Percentiles rank a stretch among this genome's conserved stretches.
These are phyloP conservation scores for Poeciliopsis gracilis DNA, from an alignment of 2,797 vertebrate genomes.

Conservation along the genomic window DNA sequence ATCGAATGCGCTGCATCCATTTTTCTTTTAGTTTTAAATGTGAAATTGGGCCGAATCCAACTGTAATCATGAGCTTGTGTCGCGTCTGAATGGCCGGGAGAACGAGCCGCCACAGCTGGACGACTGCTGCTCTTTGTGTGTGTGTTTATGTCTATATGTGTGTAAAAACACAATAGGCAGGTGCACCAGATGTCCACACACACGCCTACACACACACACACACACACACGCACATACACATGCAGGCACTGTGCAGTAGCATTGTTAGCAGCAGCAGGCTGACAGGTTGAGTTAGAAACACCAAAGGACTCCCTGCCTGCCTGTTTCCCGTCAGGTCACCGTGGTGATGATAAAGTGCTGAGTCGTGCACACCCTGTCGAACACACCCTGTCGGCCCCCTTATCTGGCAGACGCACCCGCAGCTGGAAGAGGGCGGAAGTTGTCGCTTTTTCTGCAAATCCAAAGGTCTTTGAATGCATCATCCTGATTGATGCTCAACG, in stretches of 20 bases:
- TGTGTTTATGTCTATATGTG: conserved; percentile 33
- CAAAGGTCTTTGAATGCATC: conserved; percentile 27
- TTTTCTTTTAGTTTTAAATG: neutral
- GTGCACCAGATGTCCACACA: conserved; percentile 73
- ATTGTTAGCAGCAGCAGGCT: conserved; percentile 36
- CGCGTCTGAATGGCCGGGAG: conserved; percentile 21
- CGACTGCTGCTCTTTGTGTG: conserved; percentile 48
- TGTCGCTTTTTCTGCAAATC: neutral
- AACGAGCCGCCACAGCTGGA: conserved; percentile 67
- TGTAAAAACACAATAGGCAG: conserved; percentile 66
- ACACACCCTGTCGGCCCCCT: conserved; percentile 73
- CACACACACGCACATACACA: conserved; percentile 38
- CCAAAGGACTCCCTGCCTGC: conserved; percentile 48
- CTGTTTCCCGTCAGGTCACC: conserved; percentile 63
- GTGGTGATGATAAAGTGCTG: conserved; percentile 70
- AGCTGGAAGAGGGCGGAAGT: conserved; percentile 62
- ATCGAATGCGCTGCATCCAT: neutral
- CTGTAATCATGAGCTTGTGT: neutral
- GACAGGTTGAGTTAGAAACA: conserved; percentile 57
- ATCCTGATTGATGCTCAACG: conserved; percentile 23
- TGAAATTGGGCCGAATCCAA: neutral
- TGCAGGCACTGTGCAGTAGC: conserved; percentile 15
- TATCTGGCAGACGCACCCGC: conserved; percentile 66
- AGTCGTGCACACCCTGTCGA: conserved; percentile 70
- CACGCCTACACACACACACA: conserved; percentile 17